phyloP scores from a whole-genome alignment of 2,888 invertebrate genomes.

The Agrypnus murinus region DNA sequence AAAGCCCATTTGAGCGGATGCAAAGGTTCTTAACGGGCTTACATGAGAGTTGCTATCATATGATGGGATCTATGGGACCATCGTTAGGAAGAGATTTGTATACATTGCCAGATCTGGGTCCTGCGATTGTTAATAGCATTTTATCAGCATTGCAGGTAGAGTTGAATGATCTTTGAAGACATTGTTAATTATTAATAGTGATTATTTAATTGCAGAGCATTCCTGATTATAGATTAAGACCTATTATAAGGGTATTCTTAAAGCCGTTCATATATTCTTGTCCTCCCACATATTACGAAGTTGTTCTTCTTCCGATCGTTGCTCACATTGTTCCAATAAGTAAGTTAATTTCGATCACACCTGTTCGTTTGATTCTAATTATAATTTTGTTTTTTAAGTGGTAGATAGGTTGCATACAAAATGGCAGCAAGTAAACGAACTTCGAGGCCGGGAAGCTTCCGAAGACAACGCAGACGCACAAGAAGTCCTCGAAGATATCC shows the following conservation, averaged over 20 bases:
- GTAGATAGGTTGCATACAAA: constrained; percentile 81
- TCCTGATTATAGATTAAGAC: constrained; percentile 90
- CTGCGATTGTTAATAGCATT: constrained; percentile 82
- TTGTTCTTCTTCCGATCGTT: constrained; percentile 86
- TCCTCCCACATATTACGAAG: constrained; percentile 85
- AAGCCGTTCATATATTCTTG: constrained; percentile 91
- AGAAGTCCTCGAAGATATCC: constrained; percentile 89
- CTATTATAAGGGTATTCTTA: constrained; percentile 88
- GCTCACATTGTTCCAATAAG: constrained; percentile 86
- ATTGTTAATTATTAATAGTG: too few relatives aligned
- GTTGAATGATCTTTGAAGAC: too few relatives aligned
- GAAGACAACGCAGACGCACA: constrained; percentile 87
- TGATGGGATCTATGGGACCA: constrained; percentile 85
- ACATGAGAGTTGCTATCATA: constrained; percentile 88
- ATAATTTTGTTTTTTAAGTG: constrained; percentile 71
- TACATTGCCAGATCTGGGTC: constrained; percentile 83
- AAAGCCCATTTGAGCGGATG: constrained; percentile 84
- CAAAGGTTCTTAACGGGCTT: constrained; percentile 86
- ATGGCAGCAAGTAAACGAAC: constrained; percentile 86
- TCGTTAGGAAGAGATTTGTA: constrained; percentile 92
- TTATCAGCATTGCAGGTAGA: constrained; percentile 80
- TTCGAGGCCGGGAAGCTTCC: constrained; percentile 84
- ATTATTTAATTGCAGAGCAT: constrained; percentile 73
- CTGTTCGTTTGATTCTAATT: constrained; percentile 12
- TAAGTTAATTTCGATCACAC: constrained; percentile 71